These are phyloP conservation scores for Tetragonula carbonaria DNA, from an alignment of 2,888 invertebrate genomes.

Conservation along the genomic window DNA sequence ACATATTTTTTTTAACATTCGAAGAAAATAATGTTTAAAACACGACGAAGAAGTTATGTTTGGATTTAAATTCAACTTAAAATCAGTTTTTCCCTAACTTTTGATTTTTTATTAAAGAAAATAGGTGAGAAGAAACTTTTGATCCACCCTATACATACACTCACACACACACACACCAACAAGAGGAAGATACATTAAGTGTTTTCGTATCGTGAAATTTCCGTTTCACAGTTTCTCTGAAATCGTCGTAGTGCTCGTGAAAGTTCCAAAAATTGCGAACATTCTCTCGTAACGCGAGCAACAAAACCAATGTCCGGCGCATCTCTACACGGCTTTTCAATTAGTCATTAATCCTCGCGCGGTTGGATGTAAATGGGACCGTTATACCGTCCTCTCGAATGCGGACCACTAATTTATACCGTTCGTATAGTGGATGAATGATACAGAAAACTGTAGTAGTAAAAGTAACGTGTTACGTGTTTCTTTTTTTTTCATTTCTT, in stretches of 20 bases:
- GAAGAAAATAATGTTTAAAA: no score
- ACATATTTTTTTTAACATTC: no score
- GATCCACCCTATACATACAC: no score
- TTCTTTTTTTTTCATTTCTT: neutral
- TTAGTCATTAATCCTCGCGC: slow-evolving; percentile 45
- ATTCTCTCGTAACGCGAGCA: neutral
- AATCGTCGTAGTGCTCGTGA: neutral
- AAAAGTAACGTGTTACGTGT: neutral
- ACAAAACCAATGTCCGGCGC: slow-evolving; percentile 2
- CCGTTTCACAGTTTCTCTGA: neutral
- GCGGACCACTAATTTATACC: slow-evolving; percentile 7
- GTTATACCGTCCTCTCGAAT: slow-evolving; percentile 41
- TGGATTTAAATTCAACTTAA: no score
- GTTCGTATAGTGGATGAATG: slow-evolving; percentile 13
- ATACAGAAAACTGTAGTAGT: neutral
- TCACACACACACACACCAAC: no score
- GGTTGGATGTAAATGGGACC: slow-evolving; percentile 48
- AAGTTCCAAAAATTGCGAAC: slow-evolving; percentile 14
- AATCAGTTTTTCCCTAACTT: no score
- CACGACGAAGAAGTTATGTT: no score
- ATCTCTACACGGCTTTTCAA: slow-evolving; percentile 46
- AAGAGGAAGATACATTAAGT: neutral
- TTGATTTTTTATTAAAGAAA: no score
- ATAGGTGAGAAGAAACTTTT: no score
- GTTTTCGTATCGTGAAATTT: neutral